These are phyloP conservation scores for Vanessa atalanta DNA, from an alignment of 1,140 invertebrate genomes.

Conservation along the genomic window DNA sequence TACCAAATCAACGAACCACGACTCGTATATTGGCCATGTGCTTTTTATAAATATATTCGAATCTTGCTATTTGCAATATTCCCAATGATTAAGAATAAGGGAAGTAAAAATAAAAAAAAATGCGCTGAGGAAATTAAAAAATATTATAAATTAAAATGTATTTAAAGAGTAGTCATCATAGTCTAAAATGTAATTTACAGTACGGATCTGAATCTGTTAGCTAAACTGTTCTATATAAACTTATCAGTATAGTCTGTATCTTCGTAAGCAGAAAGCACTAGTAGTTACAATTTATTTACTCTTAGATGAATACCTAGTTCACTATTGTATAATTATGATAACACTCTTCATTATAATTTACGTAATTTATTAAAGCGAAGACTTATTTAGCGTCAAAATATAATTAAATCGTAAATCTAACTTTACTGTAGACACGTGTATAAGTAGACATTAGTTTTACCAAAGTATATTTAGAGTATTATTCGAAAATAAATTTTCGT, in stretches of 20 bases:
- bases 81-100: conserved; percentile 35
- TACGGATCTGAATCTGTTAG: conserved; percentile 4
- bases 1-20: conserved; percentile 23
- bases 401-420: conserved; percentile 29
- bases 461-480: conserved; percentile 8
- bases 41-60: conserved; percentile 45
- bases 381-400: conserved; percentile 33
- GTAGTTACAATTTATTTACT: conserved; percentile 20
- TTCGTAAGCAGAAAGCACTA: conserved; percentile 13
- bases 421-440: conserved; percentile 37
- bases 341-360: conserved; percentile 21
- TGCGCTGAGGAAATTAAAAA: conserved; percentile 15
- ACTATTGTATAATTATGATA: conserved; percentile 8
- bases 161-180: conserved; percentile 15
- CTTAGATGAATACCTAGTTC: conserved; percentile 1
- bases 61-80: conserved; percentile 39
- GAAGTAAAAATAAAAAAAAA: conserved; percentile 34
- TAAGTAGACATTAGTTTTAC: conserved; percentile 18
- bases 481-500: conserved; percentile 5
- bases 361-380: conserved; percentile 38
- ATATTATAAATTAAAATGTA: conserved; percentile 29
- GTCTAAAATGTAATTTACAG: conserved; percentile 1
- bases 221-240: background rate
- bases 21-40: conserved; percentile 38
- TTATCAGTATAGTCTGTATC: background rate